These are phyloP conservation scores for Tachysurus fulvidraco DNA, from an alignment of 2,113 vertebrate species.

Conservation along the genomic window DNA sequence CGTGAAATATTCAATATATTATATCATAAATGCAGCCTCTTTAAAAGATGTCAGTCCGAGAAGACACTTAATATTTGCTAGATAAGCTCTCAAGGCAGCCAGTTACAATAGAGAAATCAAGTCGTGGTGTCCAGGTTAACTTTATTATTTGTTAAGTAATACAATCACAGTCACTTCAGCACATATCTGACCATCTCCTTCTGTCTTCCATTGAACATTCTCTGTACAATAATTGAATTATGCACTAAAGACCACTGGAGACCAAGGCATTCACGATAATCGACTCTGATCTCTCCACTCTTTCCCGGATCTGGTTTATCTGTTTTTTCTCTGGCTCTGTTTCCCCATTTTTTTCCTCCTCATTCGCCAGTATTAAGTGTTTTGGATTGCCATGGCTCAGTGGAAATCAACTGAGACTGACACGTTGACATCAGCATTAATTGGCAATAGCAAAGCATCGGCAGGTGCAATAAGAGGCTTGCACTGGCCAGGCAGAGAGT, in stretches of 20 bases:
- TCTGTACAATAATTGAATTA: conserved; percentile 59
- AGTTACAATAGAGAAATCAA: conserved; percentile 16
- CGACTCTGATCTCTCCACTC: conserved; percentile 52
- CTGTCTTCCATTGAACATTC: conserved; percentile 1
- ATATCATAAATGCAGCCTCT: conserved; percentile 11
- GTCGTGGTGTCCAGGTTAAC: conserved; percentile 38
- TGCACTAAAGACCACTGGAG: conserved; percentile 55
- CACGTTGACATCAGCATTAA: conserved; percentile 70
- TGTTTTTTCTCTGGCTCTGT: background rate
- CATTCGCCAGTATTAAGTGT: conserved; percentile 56
- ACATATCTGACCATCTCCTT: conserved; percentile 16
- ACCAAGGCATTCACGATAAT: conserved; percentile 60
- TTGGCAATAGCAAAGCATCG: conserved; percentile 66
- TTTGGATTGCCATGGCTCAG: conserved; percentile 65
- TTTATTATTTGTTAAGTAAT: conserved; percentile 56
- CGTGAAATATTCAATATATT: conserved; percentile 11
- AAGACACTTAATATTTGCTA: background rate
- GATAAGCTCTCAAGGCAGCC: conserved; percentile 35
- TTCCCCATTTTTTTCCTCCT: conserved; percentile 3
- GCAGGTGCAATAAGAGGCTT: conserved; percentile 55
- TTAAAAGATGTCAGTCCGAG: background rate
- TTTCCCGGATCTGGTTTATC: conserved; percentile 20
- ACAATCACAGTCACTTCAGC: conserved; percentile 42
- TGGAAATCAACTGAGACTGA: conserved; percentile 69
- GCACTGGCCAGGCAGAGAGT: conserved; percentile 27